phyloP scores from a whole-genome alignment of 2,797 vertebrate genomes.

The Philypnodon macrostomus region DNA sequence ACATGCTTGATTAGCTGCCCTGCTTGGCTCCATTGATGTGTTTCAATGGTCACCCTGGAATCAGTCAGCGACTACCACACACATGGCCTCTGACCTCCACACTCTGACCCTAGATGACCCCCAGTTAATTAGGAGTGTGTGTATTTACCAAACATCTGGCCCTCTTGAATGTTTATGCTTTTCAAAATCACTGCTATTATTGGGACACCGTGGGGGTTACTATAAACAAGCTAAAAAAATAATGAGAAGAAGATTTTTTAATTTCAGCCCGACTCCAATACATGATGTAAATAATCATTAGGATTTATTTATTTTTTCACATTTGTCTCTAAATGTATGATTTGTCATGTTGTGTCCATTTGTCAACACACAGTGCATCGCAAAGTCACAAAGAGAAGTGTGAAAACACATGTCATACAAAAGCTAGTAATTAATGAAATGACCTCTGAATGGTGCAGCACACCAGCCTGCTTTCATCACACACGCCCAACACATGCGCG shows the following conservation, averaged over 20 bases:
- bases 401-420: slow-evolving; percentile 54
- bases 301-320: slow-evolving; percentile 19
- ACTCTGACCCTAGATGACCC: slow-evolving; percentile 44
- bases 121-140: slow-evolving; percentile 59
- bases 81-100: slow-evolving; percentile 52
- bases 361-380: slow-evolving; percentile 43
- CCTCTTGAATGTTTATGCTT: slow-evolving; percentile 8
- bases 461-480: slow-evolving; percentile 52
- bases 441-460: slow-evolving; percentile 71
- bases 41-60: slow-evolving; percentile 57
- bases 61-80: slow-evolving; percentile 54
- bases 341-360: slow-evolving; percentile 33
- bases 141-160: slow-evolving; percentile 60
- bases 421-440: slow-evolving; percentile 78
- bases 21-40: slow-evolving; percentile 60
- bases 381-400: slow-evolving; percentile 64
- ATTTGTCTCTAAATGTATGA: slow-evolving; percentile 31
- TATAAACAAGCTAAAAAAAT: background rate
- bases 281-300: slow-evolving; percentile 26
- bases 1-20: slow-evolving; percentile 65
- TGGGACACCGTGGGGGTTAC: background rate
- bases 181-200: slow-evolving; percentile 22
- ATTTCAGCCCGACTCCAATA: slow-evolving; percentile 6
- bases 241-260: background rate
- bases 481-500: slow-evolving; percentile 21